Percentiles rank a stretch among this genome's conserved stretches.
These are phyloP conservation scores for Ceratotherium simum DNA, from an alignment of 2,113 vertebrate genomes.

Conservation along the genomic window DNA sequence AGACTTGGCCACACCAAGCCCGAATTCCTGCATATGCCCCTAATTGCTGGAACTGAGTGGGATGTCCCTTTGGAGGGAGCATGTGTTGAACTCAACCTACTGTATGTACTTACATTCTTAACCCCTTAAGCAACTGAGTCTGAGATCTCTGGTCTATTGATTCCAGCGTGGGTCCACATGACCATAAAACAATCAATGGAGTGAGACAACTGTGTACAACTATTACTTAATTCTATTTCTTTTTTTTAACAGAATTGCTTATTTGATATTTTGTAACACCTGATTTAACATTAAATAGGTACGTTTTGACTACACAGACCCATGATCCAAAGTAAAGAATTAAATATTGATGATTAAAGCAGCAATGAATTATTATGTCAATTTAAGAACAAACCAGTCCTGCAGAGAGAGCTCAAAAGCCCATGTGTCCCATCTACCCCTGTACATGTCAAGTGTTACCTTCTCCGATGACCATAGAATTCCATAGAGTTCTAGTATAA, in stretches of 20 bases:
- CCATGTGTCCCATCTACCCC: neutral
- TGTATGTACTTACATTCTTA: neutral
- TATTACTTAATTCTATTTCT: neutral
- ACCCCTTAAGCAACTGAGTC: neutral
- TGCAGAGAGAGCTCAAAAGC: neutral
- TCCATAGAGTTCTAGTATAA: neutral
- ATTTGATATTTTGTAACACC: neutral
- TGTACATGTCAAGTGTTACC: neutral
- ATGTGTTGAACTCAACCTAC: neutral
- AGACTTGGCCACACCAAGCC: neutral
- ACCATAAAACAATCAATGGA: neutral
- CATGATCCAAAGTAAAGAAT: slow-evolving; percentile 19
- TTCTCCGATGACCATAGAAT: neutral
- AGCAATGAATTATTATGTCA: neutral
- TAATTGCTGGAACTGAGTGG: neutral
- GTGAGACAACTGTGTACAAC: neutral
- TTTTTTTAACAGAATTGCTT: slow-evolving; percentile 20
- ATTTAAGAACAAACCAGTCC: neutral
- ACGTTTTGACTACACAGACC: neutral
- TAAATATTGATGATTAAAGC: slow-evolving; percentile 41
- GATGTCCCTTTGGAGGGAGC: neutral
- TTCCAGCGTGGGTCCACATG: neutral
- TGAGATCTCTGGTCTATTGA: neutral
- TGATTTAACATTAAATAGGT: slow-evolving; percentile 6
- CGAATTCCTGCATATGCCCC: neutral